Evolutionary conservation across 1,140 invertebrate species (phyloP).

Genomic region (Drosophila kikkawai): DNA sequence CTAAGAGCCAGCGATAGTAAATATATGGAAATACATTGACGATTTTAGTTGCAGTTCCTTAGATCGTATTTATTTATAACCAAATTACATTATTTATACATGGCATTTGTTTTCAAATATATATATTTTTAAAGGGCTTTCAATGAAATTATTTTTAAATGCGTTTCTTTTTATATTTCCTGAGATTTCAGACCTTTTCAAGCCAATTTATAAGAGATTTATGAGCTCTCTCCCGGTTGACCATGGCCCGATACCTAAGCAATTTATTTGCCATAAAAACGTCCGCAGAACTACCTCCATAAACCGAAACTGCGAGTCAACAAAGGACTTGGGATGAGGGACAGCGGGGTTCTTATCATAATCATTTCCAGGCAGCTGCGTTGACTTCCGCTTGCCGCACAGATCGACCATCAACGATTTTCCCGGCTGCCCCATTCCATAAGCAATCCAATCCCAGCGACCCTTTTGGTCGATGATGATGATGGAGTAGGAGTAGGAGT

Average conservation of each 20-base stretch:
- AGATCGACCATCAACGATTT: constrained; percentile 38
- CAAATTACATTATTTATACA: background rate
- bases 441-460: constrained; percentile 49
- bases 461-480: constrained; percentile 63
- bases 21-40: background rate
- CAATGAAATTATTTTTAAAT: background rate
- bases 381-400: constrained; percentile 67
- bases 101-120: background rate
- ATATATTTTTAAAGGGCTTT: background rate
- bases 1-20: background rate
- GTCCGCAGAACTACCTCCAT: constrained; percentile 61
- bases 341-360: constrained; percentile 69
- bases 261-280: constrained; percentile 70
- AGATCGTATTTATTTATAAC: background rate
- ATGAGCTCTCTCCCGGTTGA: constrained; percentile 26
- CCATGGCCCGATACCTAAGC: constrained; percentile 50
- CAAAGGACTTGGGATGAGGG: constrained; percentile 48
- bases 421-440: constrained; percentile 20
- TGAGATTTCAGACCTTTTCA: constrained; percentile 2
- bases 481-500: constrained; percentile 30
- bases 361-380: constrained; percentile 79
- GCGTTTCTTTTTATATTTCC: background rate
- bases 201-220: constrained; percentile 19
- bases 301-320: constrained; percentile 31
- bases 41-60: background rate